phyloP scores from a whole-genome alignment of 2,888 invertebrate species.

The Trissoscelio sp. region DNA sequence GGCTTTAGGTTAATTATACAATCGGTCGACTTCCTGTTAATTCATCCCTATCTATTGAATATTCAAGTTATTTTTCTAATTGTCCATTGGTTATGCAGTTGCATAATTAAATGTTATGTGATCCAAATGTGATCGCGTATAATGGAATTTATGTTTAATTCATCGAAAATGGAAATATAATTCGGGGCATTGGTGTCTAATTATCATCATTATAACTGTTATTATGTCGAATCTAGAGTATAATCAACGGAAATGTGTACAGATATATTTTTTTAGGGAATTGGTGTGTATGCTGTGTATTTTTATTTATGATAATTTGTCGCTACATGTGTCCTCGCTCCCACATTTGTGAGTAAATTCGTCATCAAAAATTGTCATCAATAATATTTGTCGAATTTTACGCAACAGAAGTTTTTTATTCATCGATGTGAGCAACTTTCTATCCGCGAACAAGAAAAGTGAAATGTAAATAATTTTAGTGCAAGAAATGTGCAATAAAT shows the following conservation, averaged over 20 bases:
- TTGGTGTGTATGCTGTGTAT: too few relatives aligned
- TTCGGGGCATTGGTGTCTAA: constrained; percentile 13
- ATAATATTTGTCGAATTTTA: not conserved
- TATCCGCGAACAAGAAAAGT: constrained; percentile 39
- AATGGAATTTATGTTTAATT: constrained; percentile 50
- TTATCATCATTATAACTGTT: constrained; percentile 32
- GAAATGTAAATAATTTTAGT: constrained; percentile 53
- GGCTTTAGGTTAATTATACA: not conserved
- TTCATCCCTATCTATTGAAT: constrained; percentile 48
- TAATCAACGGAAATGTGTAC: constrained; percentile 10
- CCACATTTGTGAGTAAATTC: not conserved
- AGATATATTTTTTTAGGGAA: constrained; percentile 1
- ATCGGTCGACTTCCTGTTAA: constrained; percentile 7
- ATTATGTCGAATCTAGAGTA: constrained; percentile 27
- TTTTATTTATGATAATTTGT: constrained; percentile 14
- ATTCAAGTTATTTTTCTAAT: constrained; percentile 59
- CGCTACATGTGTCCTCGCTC: not conserved
- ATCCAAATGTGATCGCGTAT: constrained; percentile 37
- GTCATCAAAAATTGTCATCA: not conserved
- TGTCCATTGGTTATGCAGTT: constrained; percentile 49
- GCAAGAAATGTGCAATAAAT: constrained; percentile 40
- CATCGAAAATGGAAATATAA: constrained; percentile 51
- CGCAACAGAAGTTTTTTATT: constrained; percentile 1
- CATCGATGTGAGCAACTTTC: too few relatives aligned
- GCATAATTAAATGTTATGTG: constrained; percentile 53